These are phyloP conservation scores for Xyrichtys novacula DNA, from an alignment of 2,797 vertebrate genomes.

Conservation along the genomic window DNA sequence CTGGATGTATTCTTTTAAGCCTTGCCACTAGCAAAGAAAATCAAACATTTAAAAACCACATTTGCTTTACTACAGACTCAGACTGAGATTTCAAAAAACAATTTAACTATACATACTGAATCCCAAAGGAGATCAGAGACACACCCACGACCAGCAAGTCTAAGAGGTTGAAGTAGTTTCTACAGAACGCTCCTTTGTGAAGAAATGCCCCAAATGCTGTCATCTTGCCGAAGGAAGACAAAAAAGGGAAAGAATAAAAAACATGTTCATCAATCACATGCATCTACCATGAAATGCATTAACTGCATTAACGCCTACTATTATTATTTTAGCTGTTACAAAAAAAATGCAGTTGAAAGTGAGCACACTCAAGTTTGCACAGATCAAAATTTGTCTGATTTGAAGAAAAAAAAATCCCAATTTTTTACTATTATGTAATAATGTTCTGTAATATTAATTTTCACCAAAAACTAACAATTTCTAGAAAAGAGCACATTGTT, in stretches of 20 bases:
- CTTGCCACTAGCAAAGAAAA: neutral
- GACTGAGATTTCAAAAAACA: neutral
- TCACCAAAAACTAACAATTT: no score
- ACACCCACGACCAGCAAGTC: slow-evolving; percentile 98
- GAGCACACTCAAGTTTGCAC: no score
- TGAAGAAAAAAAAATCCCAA: no score
- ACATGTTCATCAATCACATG: neutral
- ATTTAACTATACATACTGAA: slow-evolving; percentile 89
- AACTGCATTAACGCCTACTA: no score
- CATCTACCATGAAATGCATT: neutral
- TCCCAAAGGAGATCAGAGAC: slow-evolving; percentile 97
- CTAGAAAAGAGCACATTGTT: no score
- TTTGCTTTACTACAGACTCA: neutral
- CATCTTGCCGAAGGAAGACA: slow-evolving; percentile 86
- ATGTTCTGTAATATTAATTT: no score
- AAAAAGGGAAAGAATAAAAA: slow-evolving; percentile 33
- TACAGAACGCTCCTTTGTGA: slow-evolving; percentile 98
- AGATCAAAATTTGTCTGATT: no score
- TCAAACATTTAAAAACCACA: neutral
- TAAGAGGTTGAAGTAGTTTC: slow-evolving; percentile 98
- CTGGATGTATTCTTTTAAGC: neutral
- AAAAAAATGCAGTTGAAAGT: no score
- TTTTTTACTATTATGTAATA: slow-evolving; percentile 40
- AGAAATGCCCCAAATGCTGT: slow-evolving; percentile 97
- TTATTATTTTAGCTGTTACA: no score